phyloP scores from a whole-genome alignment of 2,888 invertebrate species.

The Erebia epiphron region DNA sequence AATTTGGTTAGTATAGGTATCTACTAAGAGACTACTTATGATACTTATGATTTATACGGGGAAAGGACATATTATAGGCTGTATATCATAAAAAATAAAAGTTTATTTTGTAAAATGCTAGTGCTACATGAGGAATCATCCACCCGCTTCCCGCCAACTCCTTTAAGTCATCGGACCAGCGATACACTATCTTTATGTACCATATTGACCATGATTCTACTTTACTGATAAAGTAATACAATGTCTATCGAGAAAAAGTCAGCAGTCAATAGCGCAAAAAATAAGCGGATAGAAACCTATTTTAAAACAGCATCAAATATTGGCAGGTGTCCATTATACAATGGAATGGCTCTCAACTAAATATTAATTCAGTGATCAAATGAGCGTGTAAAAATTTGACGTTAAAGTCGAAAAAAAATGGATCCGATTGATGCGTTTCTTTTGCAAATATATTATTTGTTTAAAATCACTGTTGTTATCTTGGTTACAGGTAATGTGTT shows the following conservation, averaged over 20 bases:
- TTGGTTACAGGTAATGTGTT: neutral
- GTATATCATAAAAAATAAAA: too few relatives aligned
- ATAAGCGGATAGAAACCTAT: neutral
- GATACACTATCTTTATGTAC: too few relatives aligned
- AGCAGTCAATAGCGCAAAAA: neutral
- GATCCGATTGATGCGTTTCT: neutral
- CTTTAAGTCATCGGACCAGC: too few relatives aligned
- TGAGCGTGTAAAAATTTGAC: conserved; percentile 10
- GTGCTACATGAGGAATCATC: too few relatives aligned
- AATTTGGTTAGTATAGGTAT: too few relatives aligned
- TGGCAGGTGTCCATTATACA: conserved; percentile 12
- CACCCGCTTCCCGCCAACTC: too few relatives aligned
- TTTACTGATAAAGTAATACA: too few relatives aligned
- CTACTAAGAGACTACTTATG: too few relatives aligned
- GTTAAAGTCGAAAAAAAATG: neutral
- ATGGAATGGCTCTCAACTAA: neutral
- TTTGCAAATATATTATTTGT: neutral
- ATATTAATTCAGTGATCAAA: neutral
- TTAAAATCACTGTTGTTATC: neutral
- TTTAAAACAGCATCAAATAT: neutral
- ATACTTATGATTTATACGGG: too few relatives aligned
- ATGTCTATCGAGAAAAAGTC: neutral
- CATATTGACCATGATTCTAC: too few relatives aligned
- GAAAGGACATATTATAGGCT: too few relatives aligned
- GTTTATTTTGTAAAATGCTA: too few relatives aligned